phyloP scores from a whole-genome alignment of 2,797 vertebrate genomes.

The Anguilla megastoma region DNA sequence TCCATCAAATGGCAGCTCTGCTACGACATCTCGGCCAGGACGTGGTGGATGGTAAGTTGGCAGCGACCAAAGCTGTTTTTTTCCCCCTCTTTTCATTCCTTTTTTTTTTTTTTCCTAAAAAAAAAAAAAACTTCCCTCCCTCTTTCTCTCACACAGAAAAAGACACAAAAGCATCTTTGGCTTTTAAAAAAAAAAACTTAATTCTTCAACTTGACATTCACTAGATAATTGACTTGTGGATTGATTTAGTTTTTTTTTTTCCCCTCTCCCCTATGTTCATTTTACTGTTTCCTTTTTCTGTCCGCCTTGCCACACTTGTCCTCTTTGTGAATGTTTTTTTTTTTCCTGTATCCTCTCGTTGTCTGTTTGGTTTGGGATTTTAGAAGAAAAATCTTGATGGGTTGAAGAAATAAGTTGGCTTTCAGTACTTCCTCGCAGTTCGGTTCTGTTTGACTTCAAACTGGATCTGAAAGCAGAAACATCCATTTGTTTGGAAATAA shows the following conservation, averaged over 20 bases:
- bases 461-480: constrained; percentile 23
- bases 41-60: constrained; percentile 99
- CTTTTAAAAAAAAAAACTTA: constrained; percentile 42
- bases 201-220: constrained; percentile 71
- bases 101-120: constrained; percentile 78
- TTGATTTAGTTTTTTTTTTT: constrained; percentile 66
- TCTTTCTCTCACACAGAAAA: constrained; percentile 45
- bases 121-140: constrained; percentile 76
- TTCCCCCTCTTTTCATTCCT: constrained; percentile 71
- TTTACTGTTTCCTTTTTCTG: constrained; percentile 73
- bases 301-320: constrained; percentile 75
- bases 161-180: constrained; percentile 78
- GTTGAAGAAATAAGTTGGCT: constrained; percentile 26
- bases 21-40: constrained; percentile 99
- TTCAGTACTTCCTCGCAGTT: constrained; percentile 25
- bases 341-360: constrained; percentile 39
- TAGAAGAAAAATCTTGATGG: constrained; percentile 38
- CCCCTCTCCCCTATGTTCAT: constrained; percentile 45
- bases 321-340: constrained; percentile 53
- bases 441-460: constrained; percentile 7
- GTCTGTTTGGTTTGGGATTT: constrained; percentile 40
- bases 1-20: constrained; percentile 99
- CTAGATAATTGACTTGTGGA: constrained; percentile 79
- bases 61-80: constrained; percentile 79
- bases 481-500: constrained; percentile 28